Base-by-base conservation (phyloP, 2,888 invertebrate genomes). In the Limnephilus rhombicus region DNA sequence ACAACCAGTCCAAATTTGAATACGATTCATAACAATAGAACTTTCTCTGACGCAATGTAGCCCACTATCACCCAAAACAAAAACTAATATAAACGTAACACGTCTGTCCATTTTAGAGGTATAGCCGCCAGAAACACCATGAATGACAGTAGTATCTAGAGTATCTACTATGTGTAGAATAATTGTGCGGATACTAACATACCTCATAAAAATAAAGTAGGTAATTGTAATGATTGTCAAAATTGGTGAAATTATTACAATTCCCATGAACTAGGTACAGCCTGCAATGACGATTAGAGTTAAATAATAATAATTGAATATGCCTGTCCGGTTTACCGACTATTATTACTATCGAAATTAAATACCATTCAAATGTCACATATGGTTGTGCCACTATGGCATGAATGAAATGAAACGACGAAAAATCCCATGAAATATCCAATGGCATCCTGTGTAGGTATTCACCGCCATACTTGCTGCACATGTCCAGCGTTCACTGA, bases 371-470 rank as follows among this genome's bases (percentile, higher is more conserved):
- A 37, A 83, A 34, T 41, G 83, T 83, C 83, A 24, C 37, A 83
- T 83, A 24, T 18, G 18, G 34, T 34, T 83, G 24, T 83, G 83
- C 7, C 83, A 37, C 18, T 24, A 18, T 24, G 68, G 68, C 68
- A 68, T 68, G 68, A 68, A 68, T 68, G 83, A 87, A 49, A 87
- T 31, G 53, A 87, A 87, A 68, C 29, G 29, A 15, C 49, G 49
- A 49, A 53, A 86, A 86, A 45, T 86, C 49, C 53, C 53, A 86
- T 86, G 45, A 87, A 87, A 87, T 49, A 49, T 87, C 11, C 29
- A 9, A 2, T 13, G 31, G 53, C 87, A 87, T 87, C 87, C 87
- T 87, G 87, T 31, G 45, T 68, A 45, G 12, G 45, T 45, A 29
- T n/a, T 86, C 86, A 41, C 86, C n/a, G 49, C 82, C 29, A 31